These are phyloP conservation scores for Rhipidura dahli DNA, from an alignment of 2,113 vertebrate genomes.

Conservation along the genomic window DNA sequence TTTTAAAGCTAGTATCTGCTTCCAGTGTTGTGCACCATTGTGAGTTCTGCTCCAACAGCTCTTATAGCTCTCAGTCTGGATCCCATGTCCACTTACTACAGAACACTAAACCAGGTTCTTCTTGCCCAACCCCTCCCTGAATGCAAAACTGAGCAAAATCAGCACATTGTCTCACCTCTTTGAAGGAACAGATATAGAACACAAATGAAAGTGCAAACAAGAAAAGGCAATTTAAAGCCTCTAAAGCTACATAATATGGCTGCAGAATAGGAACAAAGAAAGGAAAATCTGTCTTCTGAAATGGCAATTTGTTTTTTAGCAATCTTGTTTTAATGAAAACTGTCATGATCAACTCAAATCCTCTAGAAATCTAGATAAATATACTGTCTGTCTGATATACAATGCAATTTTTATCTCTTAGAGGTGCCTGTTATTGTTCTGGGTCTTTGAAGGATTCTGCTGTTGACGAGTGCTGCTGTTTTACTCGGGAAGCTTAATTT, in stretches of 20 bases:
- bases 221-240: slow-evolving; percentile 28
- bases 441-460: slow-evolving; percentile 10
- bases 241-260: not conserved
- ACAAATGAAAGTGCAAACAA: not conserved
- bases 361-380: slow-evolving; percentile 24
- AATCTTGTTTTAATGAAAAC: slow-evolving; percentile 42
- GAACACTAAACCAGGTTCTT: not conserved
- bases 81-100: not conserved
- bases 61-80: not conserved
- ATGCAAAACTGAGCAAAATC: not conserved
- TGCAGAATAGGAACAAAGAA: not conserved
- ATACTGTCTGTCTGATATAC: not conserved
- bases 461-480: not conserved
- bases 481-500: not conserved
- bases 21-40: not conserved
- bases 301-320: slow-evolving; percentile 24
- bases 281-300: slow-evolving; percentile 19
- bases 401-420: slow-evolving; percentile 33
- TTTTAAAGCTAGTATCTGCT: not conserved
- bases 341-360: slow-evolving; percentile 27
- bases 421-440: slow-evolving; percentile 26
- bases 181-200: not conserved
- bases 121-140: not conserved
- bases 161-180: not conserved
- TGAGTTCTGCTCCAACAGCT: not conserved